Conservation (phyloP, 1,140 invertebrate species). For the Pygmarrhopalites habei region DNA sequence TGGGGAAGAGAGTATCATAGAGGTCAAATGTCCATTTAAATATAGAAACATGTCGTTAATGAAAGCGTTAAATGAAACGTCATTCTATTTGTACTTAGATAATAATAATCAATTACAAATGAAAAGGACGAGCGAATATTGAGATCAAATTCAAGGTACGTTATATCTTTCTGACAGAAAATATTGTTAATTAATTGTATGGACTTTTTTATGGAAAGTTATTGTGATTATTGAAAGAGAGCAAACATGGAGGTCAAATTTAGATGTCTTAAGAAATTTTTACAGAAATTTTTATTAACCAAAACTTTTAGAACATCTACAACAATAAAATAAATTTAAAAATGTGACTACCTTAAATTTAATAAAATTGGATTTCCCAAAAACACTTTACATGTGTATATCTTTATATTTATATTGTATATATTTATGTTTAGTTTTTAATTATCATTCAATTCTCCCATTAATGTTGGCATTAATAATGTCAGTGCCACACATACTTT, state of each 20-base stretch:
- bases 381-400: not conserved
- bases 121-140: not conserved
- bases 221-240: not conserved
- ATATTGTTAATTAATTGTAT: not conserved
- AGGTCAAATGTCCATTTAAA: no score
- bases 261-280: not conserved
- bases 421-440: not conserved
- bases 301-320: no score
- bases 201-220: not conserved
- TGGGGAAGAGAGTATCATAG: no score
- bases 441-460: constrained; percentile 7
- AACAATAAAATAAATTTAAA: no score
- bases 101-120: not conserved
- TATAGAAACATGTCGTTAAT: no score
- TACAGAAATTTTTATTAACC: not conserved
- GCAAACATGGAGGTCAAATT: not conserved
- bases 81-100: not conserved
- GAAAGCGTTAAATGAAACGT: not conserved
- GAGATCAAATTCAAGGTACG: constrained; percentile 10
- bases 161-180: not conserved
- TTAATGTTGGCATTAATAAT: constrained; percentile 13
- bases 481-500: constrained; percentile 14
- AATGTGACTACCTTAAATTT: no score
- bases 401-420: not conserved
- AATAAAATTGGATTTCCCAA: not conserved